Percentiles rank a stretch among this genome's conserved stretches.
phyloP scores from a whole-genome alignment of 2,888 invertebrate genomes.

The Melieria picta region DNA sequence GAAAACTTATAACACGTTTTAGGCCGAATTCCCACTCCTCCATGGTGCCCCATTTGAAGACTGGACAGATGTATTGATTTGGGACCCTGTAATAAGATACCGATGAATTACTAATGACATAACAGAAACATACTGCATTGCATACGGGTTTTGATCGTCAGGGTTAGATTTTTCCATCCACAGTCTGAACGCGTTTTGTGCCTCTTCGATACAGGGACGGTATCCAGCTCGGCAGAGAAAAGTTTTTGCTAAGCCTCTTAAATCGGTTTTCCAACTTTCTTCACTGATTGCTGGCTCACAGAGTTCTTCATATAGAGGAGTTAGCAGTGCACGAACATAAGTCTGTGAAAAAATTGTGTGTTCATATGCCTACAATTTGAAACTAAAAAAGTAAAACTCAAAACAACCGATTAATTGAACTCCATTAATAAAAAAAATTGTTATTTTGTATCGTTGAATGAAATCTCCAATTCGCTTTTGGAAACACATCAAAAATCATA shows the following conservation, averaged over 20 bases:
- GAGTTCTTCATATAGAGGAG: constrained; percentile 77
- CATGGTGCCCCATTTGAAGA: constrained; percentile 82
- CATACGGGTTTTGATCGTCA: constrained; percentile 81
- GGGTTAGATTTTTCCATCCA: constrained; percentile 82
- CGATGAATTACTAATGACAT: background rate
- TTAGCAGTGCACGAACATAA: too few relatives aligned
- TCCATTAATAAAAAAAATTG: too few relatives aligned
- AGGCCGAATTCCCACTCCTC: constrained; percentile 87
- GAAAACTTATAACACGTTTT: constrained; percentile 80
- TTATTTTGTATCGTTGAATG: too few relatives aligned
- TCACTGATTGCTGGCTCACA: constrained; percentile 70
- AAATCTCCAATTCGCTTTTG: too few relatives aligned
- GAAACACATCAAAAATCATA: too few relatives aligned
- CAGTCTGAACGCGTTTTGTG: constrained; percentile 75
- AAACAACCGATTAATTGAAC: background rate
- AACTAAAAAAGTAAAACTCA: background rate
- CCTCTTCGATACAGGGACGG: constrained; percentile 79
- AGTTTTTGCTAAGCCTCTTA: constrained; percentile 74
- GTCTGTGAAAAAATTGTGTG: too few relatives aligned
- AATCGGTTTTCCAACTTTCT: constrained; percentile 74
- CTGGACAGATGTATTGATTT: constrained; percentile 81
- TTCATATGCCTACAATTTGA: too few relatives aligned
- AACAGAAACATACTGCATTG: background rate
- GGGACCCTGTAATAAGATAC: constrained; percentile 70
- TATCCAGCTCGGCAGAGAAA: constrained; percentile 82